phyloP scores from a whole-genome alignment of 2,113 vertebrate genomes.

The Aplodontia rufa region DNA sequence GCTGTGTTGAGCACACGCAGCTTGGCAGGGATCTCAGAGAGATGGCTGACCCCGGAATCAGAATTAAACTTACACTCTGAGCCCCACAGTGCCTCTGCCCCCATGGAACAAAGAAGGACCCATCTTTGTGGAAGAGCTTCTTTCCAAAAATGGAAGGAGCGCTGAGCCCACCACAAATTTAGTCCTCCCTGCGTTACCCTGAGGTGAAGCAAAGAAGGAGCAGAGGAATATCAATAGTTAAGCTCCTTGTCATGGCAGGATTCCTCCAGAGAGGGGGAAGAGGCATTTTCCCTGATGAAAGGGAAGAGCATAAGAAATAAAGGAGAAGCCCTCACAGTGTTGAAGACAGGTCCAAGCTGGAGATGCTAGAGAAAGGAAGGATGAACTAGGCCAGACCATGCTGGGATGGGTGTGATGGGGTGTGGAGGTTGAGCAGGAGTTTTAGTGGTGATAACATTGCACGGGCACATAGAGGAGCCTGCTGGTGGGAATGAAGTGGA shows the following conservation, averaged over 20 bases:
- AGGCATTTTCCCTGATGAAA: not conserved
- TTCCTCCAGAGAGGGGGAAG: not conserved
- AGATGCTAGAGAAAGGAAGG: not conserved
- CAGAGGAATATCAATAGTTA: not conserved
- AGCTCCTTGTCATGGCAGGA: not conserved
- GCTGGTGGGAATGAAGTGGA: not conserved
- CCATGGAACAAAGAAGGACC: not conserved
- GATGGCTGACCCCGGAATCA: not conserved
- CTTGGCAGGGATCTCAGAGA: not conserved
- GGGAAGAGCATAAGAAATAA: not conserved
- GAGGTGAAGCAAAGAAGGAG: not conserved
- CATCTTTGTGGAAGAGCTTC: not conserved
- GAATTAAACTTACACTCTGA: not conserved
- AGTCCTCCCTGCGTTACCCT: not conserved
- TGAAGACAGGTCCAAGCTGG: not conserved
- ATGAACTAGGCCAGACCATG: not conserved
- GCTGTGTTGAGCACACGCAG: not conserved
- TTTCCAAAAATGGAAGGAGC: not conserved
- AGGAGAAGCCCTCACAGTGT: not conserved
- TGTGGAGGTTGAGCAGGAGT: not conserved
- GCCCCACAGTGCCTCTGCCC: not conserved
- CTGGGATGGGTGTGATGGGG: not conserved
- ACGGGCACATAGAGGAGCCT: not conserved
- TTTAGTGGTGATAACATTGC: not conserved
- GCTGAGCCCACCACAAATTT: not conserved